Conservation (phyloP, 1,140 invertebrate species). For the Gerris buenoi region DNA sequence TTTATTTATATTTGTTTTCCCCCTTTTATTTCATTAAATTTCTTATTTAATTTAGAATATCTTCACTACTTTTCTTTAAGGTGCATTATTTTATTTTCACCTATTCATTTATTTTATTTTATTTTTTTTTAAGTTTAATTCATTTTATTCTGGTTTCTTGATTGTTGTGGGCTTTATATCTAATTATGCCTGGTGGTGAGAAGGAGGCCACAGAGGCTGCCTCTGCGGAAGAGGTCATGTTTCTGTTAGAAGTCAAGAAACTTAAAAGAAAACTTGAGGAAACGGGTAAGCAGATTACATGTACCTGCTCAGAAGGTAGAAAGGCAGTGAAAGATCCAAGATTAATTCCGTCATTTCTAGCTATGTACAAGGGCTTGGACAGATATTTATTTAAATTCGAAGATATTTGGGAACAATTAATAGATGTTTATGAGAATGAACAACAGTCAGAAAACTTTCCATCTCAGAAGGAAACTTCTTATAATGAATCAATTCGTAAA, state of each 20-base stretch:
- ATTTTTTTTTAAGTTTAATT: too few relatives aligned
- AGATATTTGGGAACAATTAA: background rate
- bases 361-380: background rate
- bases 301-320: background rate
- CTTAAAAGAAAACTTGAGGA: background rate
- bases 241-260: background rate
- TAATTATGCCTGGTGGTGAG: too few relatives aligned
- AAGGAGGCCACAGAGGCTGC: too few relatives aligned
- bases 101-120: too few relatives aligned
- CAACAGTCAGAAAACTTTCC: background rate
- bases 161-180: too few relatives aligned
- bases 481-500: background rate
- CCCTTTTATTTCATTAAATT: too few relatives aligned
- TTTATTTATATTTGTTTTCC: too few relatives aligned
- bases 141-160: too few relatives aligned
- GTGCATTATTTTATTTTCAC: too few relatives aligned
- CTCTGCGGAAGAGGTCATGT: too few relatives aligned
- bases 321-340: background rate
- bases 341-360: background rate
- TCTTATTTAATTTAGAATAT: too few relatives aligned
- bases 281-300: background rate
- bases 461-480: background rate
- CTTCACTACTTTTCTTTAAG: too few relatives aligned
- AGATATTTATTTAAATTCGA: background rate
- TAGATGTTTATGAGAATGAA: background rate